Percentiles rank a stretch among this genome's conserved stretches.
Conservation (phyloP, 1,140 invertebrate species). For the Cylas formicarius region DNA sequence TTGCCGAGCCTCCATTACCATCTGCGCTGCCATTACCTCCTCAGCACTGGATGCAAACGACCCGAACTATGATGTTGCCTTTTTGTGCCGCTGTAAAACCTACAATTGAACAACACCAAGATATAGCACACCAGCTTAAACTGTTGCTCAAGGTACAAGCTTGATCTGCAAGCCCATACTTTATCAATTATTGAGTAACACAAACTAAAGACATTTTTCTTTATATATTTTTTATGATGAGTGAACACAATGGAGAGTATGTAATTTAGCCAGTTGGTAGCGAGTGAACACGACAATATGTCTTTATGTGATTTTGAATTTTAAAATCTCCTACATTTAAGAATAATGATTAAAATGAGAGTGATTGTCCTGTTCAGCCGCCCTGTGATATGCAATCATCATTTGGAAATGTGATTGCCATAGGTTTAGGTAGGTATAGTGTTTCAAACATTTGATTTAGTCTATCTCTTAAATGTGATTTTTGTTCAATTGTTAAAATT, state of each 20-base stretch:
- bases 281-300: slow-evolving; percentile 43
- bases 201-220: slow-evolving; percentile 26
- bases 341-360: slow-evolving; percentile 2
- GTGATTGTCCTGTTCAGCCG: slow-evolving; percentile 39
- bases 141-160: slow-evolving; percentile 48
- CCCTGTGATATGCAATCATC: slow-evolving; percentile 34
- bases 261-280: slow-evolving; percentile 31
- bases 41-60: slow-evolving; percentile 47
- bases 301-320: not conserved
- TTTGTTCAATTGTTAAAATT: slow-evolving; percentile 34
- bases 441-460: slow-evolving; percentile 29
- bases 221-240: slow-evolving; percentile 30
- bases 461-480: slow-evolving; percentile 39
- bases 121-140: slow-evolving; percentile 46
- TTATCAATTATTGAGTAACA: too few species aligned
- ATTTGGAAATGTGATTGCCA: slow-evolving; percentile 20
- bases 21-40: slow-evolving; percentile 55
- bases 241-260: slow-evolving; percentile 25
- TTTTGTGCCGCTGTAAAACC: slow-evolving; percentile 18
- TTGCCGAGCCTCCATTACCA: slow-evolving; percentile 53
- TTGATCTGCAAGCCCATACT: slow-evolving; percentile 40
- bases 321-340: not conserved
- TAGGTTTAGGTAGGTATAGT: slow-evolving; percentile 29
- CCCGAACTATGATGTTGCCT: slow-evolving; percentile 16
- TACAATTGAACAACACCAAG: slow-evolving; percentile 32